These are phyloP conservation scores for Daubentonia madagascariensis DNA, from an alignment of 2,113 vertebrate genomes.

Conservation along the genomic window DNA sequence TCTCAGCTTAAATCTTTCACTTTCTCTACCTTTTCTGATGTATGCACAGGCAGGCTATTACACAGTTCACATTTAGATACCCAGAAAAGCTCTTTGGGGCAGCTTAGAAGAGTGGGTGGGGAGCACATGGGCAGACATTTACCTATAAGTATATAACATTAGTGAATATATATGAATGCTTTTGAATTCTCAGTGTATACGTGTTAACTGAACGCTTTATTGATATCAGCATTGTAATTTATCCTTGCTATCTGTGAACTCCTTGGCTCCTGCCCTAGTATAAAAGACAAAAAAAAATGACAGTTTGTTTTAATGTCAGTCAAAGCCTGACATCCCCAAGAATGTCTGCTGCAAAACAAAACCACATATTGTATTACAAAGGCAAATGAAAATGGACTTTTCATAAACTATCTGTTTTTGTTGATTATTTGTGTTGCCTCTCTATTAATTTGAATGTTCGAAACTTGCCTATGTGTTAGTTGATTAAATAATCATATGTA, in stretches of 20 bases:
- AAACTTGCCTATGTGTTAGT: not conserved
- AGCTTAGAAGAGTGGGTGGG: not conserved
- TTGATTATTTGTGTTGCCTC: not conserved
- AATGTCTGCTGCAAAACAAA: not conserved
- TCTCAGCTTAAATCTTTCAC: not conserved
- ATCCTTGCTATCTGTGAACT: not conserved
- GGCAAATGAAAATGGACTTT: constrained; percentile 34
- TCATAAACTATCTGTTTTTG: not conserved
- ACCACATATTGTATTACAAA: not conserved
- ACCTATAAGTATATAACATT: not conserved
- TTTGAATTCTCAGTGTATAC: not conserved
- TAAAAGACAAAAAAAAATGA: not conserved
- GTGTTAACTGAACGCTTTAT: not conserved
- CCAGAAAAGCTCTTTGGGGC: not conserved
- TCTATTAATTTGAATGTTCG: not conserved
- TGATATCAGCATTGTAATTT: not conserved
- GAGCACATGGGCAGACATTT: not conserved
- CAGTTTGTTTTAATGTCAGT: not conserved
- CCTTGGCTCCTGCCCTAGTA: not conserved
- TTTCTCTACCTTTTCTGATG: not conserved
- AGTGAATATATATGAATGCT: not conserved
- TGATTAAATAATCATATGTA: not conserved
- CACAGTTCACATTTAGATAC: not conserved
- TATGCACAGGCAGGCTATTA: not conserved
- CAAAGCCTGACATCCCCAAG: not conserved